A percentile compares a stretch with the other conserved stretches of the same genome.
These are phyloP conservation scores for Proteles cristata DNA, from an alignment of 2,113 vertebrate genomes.

Conservation along the genomic window DNA sequence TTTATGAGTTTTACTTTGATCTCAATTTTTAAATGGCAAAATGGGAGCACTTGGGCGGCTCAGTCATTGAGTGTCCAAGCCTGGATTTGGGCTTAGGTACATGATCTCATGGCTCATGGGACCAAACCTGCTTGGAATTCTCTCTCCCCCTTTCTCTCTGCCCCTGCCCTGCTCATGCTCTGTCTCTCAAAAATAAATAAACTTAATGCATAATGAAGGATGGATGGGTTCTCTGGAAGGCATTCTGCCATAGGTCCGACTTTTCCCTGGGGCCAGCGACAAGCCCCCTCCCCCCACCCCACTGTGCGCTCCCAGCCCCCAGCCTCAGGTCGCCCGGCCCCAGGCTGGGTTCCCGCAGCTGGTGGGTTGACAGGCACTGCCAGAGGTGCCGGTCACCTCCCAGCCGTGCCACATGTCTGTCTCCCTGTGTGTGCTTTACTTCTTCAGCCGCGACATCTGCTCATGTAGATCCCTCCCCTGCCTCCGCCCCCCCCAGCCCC, in stretches of 20 bases:
- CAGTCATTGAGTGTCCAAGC: too few species aligned
- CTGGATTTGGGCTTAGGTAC: too few species aligned
- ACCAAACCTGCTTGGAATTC: too few species aligned
- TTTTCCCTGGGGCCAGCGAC: background rate
- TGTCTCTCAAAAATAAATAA: too few species aligned
- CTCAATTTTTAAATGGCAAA: conserved; percentile 1
- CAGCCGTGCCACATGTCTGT: background rate
- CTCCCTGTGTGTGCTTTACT: background rate
- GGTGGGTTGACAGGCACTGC: background rate
- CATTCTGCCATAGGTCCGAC: background rate
- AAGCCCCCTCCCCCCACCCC: too few species aligned
- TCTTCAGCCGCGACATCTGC: background rate
- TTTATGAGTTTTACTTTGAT: background rate
- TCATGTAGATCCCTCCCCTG: background rate
- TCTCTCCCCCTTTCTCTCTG: too few species aligned
- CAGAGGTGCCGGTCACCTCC: fast-evolving
- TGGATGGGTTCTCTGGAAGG: background rate
- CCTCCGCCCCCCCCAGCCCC: background rate
- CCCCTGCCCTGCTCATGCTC: too few species aligned
- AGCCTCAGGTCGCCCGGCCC: background rate
- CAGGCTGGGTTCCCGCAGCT: fast-evolving
- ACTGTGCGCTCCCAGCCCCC: background rate
- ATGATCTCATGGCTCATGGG: too few species aligned
- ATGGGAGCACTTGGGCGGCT: background rate
- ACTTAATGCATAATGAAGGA: background rate